Evolutionary conservation across 2,888 invertebrate species (phyloP).

Genomic region (Diaphora mendica): DNA sequence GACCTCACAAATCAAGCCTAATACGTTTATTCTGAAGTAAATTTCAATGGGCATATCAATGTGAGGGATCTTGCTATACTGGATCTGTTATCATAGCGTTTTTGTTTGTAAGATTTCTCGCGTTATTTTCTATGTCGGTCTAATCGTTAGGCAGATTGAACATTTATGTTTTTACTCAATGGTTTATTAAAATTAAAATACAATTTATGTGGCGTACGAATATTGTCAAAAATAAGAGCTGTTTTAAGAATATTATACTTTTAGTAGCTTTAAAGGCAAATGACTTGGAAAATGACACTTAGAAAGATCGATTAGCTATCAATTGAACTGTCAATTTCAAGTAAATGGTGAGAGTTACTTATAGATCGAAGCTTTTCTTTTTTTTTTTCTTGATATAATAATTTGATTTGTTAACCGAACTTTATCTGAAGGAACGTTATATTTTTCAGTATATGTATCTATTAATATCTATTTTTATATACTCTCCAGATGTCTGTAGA

Average conservation of each 20-base stretch:
- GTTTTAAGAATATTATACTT: background rate
- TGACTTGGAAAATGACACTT: background rate
- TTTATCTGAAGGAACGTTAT: too few relatives aligned
- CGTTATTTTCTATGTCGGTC: slow-evolving; percentile 17
- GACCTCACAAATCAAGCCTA: slow-evolving; percentile 25
- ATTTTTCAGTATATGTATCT: too few relatives aligned
- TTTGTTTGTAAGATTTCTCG: slow-evolving; percentile 14
- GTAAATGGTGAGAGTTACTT: background rate
- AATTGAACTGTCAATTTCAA: background rate
- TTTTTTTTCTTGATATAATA: background rate
- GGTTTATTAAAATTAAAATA: background rate
- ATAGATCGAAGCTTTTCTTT: background rate
- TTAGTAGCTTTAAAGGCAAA: background rate
- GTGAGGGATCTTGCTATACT: slow-evolving; percentile 16
- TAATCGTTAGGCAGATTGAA: slow-evolving; percentile 27
- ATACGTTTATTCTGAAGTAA: slow-evolving; percentile 11
- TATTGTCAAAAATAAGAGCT: background rate
- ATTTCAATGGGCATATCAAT: slow-evolving; percentile 10
- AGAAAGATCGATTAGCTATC: background rate
- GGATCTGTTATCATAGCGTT: slow-evolving; percentile 3
- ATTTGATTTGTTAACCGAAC: background rate
- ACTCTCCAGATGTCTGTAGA: too few relatives aligned
- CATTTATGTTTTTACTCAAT: slow-evolving; percentile 16
- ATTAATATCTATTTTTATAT: too few relatives aligned
- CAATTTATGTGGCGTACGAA: background rate